phyloP scores from a whole-genome alignment of 2,888 invertebrate genomes.

The Acanthosepion lycidas region DNA sequence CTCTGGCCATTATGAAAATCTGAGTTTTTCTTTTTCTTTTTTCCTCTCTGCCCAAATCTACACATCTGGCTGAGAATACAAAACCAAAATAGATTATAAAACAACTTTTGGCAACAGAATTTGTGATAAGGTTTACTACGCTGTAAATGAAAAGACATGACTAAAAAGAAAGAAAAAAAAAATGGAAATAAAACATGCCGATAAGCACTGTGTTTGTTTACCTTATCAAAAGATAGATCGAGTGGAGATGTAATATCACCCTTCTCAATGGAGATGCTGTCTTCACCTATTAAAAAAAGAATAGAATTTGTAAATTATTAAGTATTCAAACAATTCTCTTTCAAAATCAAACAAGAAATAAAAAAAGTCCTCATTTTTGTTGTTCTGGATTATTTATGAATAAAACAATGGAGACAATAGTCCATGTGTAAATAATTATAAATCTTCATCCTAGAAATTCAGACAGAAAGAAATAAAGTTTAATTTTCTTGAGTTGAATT shows the following conservation, averaged over 20 bases:
- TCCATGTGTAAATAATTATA: no score
- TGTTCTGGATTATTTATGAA: neutral
- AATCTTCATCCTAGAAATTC: no score
- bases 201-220: conserved; percentile 51
- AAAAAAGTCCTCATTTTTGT: neutral
- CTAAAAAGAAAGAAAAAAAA: neutral
- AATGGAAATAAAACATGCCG: neutral
- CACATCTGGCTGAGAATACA: neutral
- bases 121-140: neutral
- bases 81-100: neutral
- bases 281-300: conserved; percentile 63
- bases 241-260: conserved; percentile 68
- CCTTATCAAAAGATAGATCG: conserved; percentile 69
- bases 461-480: no score
- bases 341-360: neutral
- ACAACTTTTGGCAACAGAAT: neutral
- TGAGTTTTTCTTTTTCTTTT: no score
- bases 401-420: neutral
- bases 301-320: neutral
- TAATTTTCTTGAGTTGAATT: no score
- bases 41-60: neutral
- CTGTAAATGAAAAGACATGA: neutral
- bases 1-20: no score
- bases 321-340: neutral
- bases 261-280: conserved; percentile 67